These are phyloP conservation scores for Bombus balteatus DNA, from an alignment of 1,140 invertebrate species.

Conservation along the genomic window DNA sequence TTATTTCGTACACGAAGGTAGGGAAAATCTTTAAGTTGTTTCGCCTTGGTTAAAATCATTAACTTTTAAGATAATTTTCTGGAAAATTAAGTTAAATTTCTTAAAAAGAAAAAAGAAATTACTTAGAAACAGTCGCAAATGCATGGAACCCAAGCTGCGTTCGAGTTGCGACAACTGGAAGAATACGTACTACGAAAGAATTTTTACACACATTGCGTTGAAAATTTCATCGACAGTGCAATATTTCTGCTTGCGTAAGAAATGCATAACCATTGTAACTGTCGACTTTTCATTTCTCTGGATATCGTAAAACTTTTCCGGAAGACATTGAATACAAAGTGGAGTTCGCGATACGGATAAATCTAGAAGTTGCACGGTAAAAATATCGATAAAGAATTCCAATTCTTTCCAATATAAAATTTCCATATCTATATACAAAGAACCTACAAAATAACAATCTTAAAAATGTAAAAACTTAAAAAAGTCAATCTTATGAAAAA, in stretches of 20 bases:
- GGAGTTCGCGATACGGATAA: background rate
- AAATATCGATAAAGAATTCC: background rate
- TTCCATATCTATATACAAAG: background rate
- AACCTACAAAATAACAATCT: background rate
- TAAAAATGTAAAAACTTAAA: background rate
- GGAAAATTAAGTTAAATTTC: no score
- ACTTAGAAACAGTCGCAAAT: background rate
- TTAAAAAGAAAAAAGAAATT: background rate
- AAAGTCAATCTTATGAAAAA: background rate
- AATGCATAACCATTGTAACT: background rate
- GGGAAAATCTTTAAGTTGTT: background rate
- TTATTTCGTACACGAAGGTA: background rate
- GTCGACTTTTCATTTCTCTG: background rate
- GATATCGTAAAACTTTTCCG: conserved; percentile 5
- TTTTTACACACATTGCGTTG: background rate
- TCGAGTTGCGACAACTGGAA: background rate
- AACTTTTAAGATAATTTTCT: no score
- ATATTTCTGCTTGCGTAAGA: background rate
- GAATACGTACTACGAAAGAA: background rate
- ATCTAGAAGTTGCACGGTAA: background rate
- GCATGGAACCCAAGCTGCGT: background rate
- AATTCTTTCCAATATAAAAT: background rate
- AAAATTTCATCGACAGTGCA: background rate
- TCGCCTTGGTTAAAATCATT: no score
- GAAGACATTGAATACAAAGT: background rate